Evolutionary conservation across 2,797 vertebrate species (phyloP).

Genomic region (Limosa lapponica): DNA sequence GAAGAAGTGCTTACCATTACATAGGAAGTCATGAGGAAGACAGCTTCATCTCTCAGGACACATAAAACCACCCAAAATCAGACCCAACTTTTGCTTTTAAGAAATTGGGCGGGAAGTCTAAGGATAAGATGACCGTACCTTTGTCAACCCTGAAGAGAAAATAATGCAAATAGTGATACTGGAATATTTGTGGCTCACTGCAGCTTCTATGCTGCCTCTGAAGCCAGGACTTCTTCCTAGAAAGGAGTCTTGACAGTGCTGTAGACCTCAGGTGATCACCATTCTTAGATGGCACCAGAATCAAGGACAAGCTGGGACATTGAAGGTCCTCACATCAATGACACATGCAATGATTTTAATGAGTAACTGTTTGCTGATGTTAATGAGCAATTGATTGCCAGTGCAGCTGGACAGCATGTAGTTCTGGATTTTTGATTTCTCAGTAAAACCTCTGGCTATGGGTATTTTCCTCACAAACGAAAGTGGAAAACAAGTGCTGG

Average conservation of each 20-base stretch:
- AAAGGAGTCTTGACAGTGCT: neutral
- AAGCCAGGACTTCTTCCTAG: neutral
- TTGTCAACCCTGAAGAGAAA: neutral
- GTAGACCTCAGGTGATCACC: neutral
- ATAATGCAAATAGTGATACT: neutral
- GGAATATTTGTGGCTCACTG: neutral
- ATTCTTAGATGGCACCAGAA: neutral
- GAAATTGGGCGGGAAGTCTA: neutral
- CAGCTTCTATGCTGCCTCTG: neutral
- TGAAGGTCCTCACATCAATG: neutral
- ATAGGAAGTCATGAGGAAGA: neutral
- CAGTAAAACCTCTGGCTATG: neutral
- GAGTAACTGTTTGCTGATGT: neutral
- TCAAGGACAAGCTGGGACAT: neutral
- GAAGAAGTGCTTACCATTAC: neutral
- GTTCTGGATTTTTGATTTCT: neutral
- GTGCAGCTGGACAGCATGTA: rapidly evolving
- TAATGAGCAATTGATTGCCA: neutral
- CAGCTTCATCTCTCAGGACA: neutral
- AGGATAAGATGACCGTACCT: neutral
- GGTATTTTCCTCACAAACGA: neutral
- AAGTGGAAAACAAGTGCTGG: neutral
- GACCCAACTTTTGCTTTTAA: neutral
- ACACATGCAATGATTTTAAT: neutral
- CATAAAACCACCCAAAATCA: neutral